Base-by-base conservation (phyloP, 2,888 invertebrate species). In the Nymphalis urticae region DNA sequence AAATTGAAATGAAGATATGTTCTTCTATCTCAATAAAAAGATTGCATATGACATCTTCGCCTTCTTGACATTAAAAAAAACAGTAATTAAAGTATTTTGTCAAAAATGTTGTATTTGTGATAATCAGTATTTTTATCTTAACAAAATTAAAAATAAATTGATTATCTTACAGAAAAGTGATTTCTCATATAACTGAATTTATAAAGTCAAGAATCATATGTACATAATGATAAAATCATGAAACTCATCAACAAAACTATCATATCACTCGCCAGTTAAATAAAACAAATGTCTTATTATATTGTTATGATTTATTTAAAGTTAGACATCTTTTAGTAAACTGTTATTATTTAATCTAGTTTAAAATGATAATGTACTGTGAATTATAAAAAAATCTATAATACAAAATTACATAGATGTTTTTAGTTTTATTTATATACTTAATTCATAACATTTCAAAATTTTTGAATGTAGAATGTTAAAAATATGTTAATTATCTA, bases 221-320 rank as follows among this genome's bases (percentile, higher is more conserved):
- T 78, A 78, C 73, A 76, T 78, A 77, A 72, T 66, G 71, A 73
- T 70, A 71, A 42, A 68, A 69, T 64, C 71, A 72, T 75, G 66
- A 74, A 73, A 67, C 60, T 73, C 75, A 76, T 75, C 67, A 71
- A 77, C 71, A 79, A 82, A 80, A 85, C 79, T 84, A 90, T 94
- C 94, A 94, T 94, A 94, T 94, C 94, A 94, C 93, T 93, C 88
- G 90, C 92, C 93, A 92, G 86, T 91, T 93, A 85, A 91, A 86
- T 80, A 82, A 87, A 86, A 84, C 80, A 85, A 85, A 87, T 83
- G 82, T 85, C 82, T 80, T 80, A 84, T 80, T 80, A 78, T 80
- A 75, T 85, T 90, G 84, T 87, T 87, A 79, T 80, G 82, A 82
- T 84, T 85, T 84, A 80, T 86, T 88, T 68, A 69, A 72, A 67